Conservation (phyloP, 1,140 invertebrate genomes). For the Anastrepha ludens region DNA sequence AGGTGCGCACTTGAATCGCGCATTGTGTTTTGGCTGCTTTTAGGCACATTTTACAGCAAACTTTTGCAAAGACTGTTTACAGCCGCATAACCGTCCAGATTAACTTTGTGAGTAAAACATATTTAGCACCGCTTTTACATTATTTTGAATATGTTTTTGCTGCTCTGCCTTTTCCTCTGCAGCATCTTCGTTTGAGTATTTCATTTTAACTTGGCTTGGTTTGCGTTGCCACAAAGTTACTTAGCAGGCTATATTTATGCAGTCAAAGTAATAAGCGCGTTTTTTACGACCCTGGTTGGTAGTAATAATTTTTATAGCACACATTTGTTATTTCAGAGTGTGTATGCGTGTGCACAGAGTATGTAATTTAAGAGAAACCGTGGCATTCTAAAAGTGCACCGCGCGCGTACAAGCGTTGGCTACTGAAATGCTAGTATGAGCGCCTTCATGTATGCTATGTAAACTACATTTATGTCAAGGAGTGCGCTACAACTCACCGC, state of each 20-base stretch:
- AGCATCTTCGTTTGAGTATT: not conserved
- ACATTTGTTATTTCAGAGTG: not conserved
- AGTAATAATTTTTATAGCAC: not conserved
- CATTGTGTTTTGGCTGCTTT: not conserved
- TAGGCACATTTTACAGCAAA: not conserved
- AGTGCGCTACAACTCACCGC: not conserved
- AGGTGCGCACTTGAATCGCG: too few species aligned
- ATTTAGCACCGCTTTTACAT: not conserved
- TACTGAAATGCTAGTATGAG: not conserved
- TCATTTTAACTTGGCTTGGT: not conserved
- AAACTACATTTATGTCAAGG: slow-evolving; percentile 33
- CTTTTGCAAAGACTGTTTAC: not conserved
- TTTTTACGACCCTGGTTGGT: not conserved
- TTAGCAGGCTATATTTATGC: not conserved
- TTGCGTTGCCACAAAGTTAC: not conserved
- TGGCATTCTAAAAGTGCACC: not conserved
- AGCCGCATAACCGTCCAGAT: not conserved
- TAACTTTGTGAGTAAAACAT: not conserved
- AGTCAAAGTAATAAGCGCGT: slow-evolving; percentile 11
- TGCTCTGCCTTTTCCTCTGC: not conserved
- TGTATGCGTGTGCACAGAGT: not conserved
- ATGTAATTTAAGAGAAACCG: not conserved
- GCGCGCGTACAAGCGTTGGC: not conserved
- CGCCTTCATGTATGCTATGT: not conserved
- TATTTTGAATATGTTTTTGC: not conserved